These are phyloP conservation scores for Aphelenchoides besseyi DNA, from an alignment of 1,140 invertebrate species.

Conservation along the genomic window DNA sequence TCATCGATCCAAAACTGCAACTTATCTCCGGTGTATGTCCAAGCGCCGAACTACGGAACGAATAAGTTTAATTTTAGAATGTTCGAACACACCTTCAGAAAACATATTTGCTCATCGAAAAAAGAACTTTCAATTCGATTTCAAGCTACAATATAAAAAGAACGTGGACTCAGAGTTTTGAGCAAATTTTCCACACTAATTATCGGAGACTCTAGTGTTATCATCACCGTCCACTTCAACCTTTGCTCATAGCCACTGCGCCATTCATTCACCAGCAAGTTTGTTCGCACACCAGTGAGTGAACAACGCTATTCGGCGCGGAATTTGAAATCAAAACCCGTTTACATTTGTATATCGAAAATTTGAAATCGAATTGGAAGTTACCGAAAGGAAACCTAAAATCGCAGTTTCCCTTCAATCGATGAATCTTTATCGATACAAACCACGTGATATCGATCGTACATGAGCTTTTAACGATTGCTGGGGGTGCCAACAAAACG, in stretches of 20 bases:
- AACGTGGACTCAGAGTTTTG: too few relatives aligned
- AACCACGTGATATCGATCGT: constrained; percentile 98
- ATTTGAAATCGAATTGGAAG: not conserved
- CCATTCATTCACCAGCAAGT: too few relatives aligned
- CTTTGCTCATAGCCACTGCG: too few relatives aligned
- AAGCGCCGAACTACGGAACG: constrained; percentile 81
- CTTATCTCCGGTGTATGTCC: constrained; percentile 86
- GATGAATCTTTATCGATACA: not conserved
- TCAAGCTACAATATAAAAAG: too few relatives aligned
- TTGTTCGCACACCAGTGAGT: too few relatives aligned
- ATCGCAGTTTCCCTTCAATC: not conserved
- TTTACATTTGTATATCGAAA: too few relatives aligned
- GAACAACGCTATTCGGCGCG: too few relatives aligned
- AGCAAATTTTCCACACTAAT: too few relatives aligned
- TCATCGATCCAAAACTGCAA: constrained; percentile 54
- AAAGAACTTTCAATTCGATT: too few relatives aligned
- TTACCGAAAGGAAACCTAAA: constrained; percentile 44
- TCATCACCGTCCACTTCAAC: too few relatives aligned
- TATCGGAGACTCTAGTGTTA: too few relatives aligned
- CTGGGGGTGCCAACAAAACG: constrained; percentile 89
- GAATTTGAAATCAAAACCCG: too few relatives aligned
- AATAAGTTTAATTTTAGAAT: not conserved
- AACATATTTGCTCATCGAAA: constrained; percentile 66
- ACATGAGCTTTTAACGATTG: constrained; percentile 98
- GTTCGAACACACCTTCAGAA: constrained; percentile 56